phyloP scores from a whole-genome alignment of 2,888 invertebrate species.

The Myathropa florea region DNA sequence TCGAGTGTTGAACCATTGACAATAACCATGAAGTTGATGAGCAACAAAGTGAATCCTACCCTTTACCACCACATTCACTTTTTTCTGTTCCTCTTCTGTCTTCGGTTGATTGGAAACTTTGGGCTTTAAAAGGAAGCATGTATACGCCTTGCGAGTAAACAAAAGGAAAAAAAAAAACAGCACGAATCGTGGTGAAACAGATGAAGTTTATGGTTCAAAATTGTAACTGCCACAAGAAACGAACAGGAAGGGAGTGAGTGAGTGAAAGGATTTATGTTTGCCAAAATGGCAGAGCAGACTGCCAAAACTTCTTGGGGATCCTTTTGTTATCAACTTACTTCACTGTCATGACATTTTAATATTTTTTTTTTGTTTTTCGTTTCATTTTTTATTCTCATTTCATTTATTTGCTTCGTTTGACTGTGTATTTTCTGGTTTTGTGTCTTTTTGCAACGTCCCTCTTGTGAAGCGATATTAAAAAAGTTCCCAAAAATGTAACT shows the following conservation, averaged over 20 bases:
- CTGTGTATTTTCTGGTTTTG: background rate
- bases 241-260: background rate
- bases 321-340: background rate
- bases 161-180: background rate
- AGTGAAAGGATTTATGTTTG: constrained; percentile 1
- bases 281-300: background rate
- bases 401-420: background rate
- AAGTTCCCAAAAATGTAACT: background rate
- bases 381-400: background rate
- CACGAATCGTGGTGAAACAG: background rate
- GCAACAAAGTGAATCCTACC: background rate
- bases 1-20: constrained; percentile 25
- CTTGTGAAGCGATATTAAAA: constrained; percentile 7
- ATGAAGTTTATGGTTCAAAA: background rate
- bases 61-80: background rate
- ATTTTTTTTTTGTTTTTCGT: background rate
- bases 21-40: constrained; percentile 18
- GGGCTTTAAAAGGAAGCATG: background rate
- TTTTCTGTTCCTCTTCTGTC: background rate
- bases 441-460: background rate
- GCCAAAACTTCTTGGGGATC: background rate
- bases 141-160: background rate
- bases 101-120: constrained; percentile 12
- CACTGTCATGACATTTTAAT: constrained; percentile 4
- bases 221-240: background rate